Evolutionary conservation across 2,113 vertebrate species (phyloP).

Genomic region (Lepus americanus): DNA sequence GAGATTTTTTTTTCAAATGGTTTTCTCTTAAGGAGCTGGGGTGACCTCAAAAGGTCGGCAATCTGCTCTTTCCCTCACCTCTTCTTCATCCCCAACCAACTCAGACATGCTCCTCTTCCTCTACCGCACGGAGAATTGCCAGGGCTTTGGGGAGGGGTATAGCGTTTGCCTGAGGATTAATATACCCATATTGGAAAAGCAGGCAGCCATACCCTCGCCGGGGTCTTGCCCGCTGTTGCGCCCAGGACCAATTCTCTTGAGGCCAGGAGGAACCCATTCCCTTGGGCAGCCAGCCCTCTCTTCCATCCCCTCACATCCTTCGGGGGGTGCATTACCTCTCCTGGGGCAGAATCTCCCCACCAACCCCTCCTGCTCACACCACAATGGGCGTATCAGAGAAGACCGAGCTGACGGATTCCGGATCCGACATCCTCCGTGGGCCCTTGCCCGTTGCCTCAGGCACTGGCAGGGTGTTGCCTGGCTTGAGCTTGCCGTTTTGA

Average conservation of each 20-base stretch:
- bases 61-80: conserved; percentile 62
- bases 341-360: conserved; percentile 79
- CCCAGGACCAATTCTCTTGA: conserved; percentile 71
- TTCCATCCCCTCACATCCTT: conserved; percentile 77
- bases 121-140: conserved; percentile 15
- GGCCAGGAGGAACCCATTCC: conserved; percentile 73
- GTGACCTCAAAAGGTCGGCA: conserved; percentile 67
- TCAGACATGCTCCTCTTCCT: conserved; percentile 13
- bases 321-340: conserved; percentile 76
- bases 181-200: conserved; percentile 62
- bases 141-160: conserved; percentile 68
- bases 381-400: conserved; percentile 99
- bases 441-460: conserved; percentile 88
- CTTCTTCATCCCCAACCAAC: conserved; percentile 59
- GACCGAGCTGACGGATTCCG: conserved; percentile 97
- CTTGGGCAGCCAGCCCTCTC: conserved; percentile 80
- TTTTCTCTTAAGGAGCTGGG: conserved; percentile 77
- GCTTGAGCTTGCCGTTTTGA: conserved; percentile 95
- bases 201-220: conserved; percentile 53
- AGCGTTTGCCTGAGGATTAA: conserved; percentile 67
- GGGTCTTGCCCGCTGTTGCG: conserved; percentile 69
- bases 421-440: conserved; percentile 95
- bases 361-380: conserved; percentile 88
- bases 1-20: background rate
- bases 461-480: conserved; percentile 84